Evolutionary conservation across 23 tunicate species (phyloP).

Genomic region (Trididemnum clinides): DNA sequence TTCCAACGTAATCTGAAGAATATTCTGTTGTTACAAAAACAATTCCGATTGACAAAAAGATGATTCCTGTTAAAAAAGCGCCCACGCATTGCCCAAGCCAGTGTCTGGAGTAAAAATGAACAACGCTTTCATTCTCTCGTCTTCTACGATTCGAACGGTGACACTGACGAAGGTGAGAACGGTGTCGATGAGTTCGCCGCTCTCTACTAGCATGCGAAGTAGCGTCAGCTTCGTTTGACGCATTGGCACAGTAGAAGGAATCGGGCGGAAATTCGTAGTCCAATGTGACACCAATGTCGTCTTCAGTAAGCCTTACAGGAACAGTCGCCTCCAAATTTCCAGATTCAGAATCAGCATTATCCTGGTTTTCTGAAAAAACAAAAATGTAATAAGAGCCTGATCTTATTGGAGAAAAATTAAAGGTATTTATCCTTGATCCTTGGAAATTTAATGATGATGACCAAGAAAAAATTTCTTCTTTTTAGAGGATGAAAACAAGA

Average conservation of each 20-base stretch:
- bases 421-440: no score
- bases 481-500: no score
- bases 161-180: background rate
- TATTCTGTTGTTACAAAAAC: constrained; percentile 37
- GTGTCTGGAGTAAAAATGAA: constrained; percentile 61
- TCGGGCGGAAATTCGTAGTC: constrained; percentile 41
- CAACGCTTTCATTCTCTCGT: background rate
- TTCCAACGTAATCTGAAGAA: constrained; percentile 64
- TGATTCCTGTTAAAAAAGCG: constrained; percentile 56
- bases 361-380: no score
- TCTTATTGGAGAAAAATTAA: no score
- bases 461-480: no score
- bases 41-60: constrained; percentile 67
- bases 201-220: background rate
- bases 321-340: background rate
- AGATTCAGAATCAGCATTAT: background rate
- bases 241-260: background rate
- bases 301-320: background rate
- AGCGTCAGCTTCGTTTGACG: no score
- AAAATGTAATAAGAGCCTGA: no score
- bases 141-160: background rate
- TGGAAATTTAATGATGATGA: no score
- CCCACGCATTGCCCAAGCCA: constrained; percentile 75
- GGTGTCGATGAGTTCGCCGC: background rate
- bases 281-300: constrained; percentile 40